phyloP scores from a whole-genome alignment of 2,888 invertebrate species.

The Apotomis turbidana region DNA sequence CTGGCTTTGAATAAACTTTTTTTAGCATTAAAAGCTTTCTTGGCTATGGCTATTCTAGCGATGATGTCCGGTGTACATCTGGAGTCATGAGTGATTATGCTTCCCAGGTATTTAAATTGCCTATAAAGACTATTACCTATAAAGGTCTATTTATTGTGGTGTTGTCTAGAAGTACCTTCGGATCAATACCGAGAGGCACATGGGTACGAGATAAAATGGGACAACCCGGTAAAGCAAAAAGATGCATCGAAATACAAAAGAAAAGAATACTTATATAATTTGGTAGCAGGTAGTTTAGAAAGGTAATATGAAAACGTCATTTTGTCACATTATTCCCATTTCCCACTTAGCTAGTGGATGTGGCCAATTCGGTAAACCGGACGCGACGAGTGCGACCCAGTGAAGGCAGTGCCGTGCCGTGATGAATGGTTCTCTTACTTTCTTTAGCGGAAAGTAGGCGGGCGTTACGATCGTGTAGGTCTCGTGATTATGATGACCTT shows the following conservation, averaged over 20 bases:
- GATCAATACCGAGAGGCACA: too few species aligned
- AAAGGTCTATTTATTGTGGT: too few species aligned
- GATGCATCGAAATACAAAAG: background rate
- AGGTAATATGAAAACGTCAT: slow-evolving; percentile 12
- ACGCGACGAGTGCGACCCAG: slow-evolving; percentile 70
- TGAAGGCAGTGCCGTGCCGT: slow-evolving; percentile 59
- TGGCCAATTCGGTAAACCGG: slow-evolving; percentile 80
- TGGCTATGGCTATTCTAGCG: too few species aligned
- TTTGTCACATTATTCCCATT: slow-evolving; percentile 57
- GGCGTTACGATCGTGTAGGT: slow-evolving; percentile 46
- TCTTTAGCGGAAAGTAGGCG: slow-evolving; percentile 74
- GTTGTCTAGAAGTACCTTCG: too few species aligned
- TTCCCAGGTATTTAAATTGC: too few species aligned
- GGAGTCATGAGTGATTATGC: too few species aligned
- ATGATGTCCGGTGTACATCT: too few species aligned
- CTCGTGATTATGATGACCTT: background rate
- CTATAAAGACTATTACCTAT: too few species aligned
- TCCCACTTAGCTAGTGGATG: slow-evolving; percentile 77
- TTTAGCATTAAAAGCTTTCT: too few species aligned
- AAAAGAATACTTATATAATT: too few species aligned
- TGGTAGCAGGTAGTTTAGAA: slow-evolving; percentile 6
- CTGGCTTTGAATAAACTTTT: too few species aligned
- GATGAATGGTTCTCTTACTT: slow-evolving; percentile 79
- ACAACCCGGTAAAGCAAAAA: background rate
- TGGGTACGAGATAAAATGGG: too few species aligned